Evolutionary conservation across 2,113 vertebrate species (phyloP).

Genomic region (Hippocampus comes): DNA sequence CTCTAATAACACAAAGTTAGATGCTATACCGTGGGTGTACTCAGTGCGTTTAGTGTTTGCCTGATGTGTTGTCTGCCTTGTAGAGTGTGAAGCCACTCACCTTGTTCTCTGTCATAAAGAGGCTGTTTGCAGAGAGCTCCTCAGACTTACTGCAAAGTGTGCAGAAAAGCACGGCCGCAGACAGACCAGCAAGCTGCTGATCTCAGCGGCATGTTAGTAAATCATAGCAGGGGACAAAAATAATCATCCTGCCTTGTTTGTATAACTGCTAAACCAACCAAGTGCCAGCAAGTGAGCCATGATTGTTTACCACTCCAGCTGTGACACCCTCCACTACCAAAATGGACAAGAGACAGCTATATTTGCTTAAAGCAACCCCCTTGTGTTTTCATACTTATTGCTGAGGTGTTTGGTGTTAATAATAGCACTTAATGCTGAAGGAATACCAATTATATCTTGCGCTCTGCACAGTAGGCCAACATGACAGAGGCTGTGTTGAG

Average conservation of each 20-base stretch:
- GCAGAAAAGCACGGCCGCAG: conserved; percentile 58
- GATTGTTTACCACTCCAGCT: conserved; percentile 34
- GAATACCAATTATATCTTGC: conserved; percentile 6
- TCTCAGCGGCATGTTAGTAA: conserved; percentile 61
- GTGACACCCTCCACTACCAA: conserved; percentile 29
- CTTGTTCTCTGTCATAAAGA: conserved; percentile 71
- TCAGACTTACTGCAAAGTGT: conserved; percentile 62
- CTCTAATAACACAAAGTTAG: conserved; percentile 58
- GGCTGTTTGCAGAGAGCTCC: conserved; percentile 75
- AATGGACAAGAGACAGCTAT: conserved; percentile 23
- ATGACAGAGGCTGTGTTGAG: conserved; percentile 5
- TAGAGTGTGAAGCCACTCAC: conserved; percentile 68
- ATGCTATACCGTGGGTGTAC: conserved; percentile 47
- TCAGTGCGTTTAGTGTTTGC: conserved; percentile 66
- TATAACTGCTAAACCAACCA: conserved; percentile 45
- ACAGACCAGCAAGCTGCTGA: conserved; percentile 62
- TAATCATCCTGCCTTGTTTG: conserved; percentile 60
- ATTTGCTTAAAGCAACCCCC: conserved; percentile 33
- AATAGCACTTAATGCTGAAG: background rate
- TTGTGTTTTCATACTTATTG: conserved; percentile 4
- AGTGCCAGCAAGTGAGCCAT: conserved; percentile 36
- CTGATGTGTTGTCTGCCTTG: conserved; percentile 68
- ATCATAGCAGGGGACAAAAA: conserved; percentile 48
- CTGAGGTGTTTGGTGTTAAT: conserved; percentile 5
- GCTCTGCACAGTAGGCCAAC: background rate